Conservation (phyloP, 2,113 vertebrate genomes). For the Gymnarchus niloticus region DNA sequence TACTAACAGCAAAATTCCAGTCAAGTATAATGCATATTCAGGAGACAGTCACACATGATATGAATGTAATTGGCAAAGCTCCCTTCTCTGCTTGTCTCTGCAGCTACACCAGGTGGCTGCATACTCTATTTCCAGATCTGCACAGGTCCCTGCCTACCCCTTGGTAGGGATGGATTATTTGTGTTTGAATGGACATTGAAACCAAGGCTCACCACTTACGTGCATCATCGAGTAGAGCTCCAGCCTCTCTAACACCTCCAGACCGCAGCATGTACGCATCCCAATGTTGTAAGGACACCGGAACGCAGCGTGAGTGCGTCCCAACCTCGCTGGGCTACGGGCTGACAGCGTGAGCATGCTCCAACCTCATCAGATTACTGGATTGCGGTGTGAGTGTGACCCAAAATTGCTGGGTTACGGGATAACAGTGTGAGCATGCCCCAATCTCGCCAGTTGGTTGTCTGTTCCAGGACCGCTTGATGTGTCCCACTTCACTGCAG, state of each 20-base stretch:
- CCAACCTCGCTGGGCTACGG: too few relatives aligned
- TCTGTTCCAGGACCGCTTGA: too few relatives aligned
- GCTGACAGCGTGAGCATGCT: too few relatives aligned
- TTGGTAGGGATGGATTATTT: neutral
- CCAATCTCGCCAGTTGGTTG: too few relatives aligned
- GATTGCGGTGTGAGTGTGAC: too few relatives aligned
- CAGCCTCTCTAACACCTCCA: neutral
- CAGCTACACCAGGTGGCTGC: neutral
- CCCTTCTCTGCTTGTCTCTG: neutral
- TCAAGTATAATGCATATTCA: neutral
- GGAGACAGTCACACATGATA: neutral
- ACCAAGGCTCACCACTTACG: neutral
- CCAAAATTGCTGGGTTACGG: too few relatives aligned
- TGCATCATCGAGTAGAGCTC: neutral
- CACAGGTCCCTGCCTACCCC: neutral
- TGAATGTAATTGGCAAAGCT: neutral
- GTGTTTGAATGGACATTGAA: neutral
- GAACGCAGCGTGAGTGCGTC: too few relatives aligned
- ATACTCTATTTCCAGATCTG: neutral
- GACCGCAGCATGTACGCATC: too few relatives aligned
- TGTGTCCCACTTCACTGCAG: too few relatives aligned
- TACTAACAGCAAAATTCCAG: neutral
- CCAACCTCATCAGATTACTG: too few relatives aligned
- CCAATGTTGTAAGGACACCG: too few relatives aligned
- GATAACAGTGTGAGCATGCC: too few relatives aligned